These are phyloP conservation scores for Sebastes vulpes DNA, from an alignment of 2,797 vertebrate genomes.

Conservation along the genomic window DNA sequence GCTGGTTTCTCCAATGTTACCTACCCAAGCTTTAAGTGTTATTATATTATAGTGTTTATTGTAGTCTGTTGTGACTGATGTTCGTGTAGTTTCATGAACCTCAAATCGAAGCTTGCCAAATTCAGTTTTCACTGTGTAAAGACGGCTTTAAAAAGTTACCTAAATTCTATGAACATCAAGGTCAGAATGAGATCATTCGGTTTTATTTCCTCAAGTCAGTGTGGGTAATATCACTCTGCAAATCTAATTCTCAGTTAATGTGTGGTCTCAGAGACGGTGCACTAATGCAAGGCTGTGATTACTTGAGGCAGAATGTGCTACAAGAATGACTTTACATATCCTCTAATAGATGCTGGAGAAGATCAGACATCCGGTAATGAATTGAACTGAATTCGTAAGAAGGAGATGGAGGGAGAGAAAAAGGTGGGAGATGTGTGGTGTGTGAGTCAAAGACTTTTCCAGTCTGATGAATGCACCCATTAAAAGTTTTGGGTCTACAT, in stretches of 20 bases:
- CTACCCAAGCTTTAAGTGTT: not conserved
- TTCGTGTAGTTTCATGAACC: not conserved
- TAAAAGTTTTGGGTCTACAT: constrained; percentile 63
- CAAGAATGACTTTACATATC: constrained; percentile 28
- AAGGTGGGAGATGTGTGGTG: not conserved
- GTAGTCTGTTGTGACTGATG: not conserved
- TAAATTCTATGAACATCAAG: constrained; percentile 3
- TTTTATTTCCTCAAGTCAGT: constrained; percentile 8
- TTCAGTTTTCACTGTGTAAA: not conserved
- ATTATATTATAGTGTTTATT: too few relatives aligned
- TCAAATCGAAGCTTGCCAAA: not conserved
- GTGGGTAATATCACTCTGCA: constrained; percentile 1
- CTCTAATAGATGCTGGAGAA: constrained; percentile 27
- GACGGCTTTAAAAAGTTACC: not conserved
- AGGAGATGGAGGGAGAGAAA: not conserved
- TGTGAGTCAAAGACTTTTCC: constrained; percentile 32
- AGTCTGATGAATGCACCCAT: constrained; percentile 51
- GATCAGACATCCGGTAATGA: constrained; percentile 45
- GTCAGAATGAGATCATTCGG: not conserved
- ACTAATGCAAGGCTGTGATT: constrained; percentile 9
- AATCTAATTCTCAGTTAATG: constrained; percentile 23
- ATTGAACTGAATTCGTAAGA: constrained; percentile 31
- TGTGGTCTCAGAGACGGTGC: not conserved
- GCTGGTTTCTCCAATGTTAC: not conserved
- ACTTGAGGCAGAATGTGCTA: constrained; percentile 11